These are phyloP conservation scores for Melieria omissa DNA, from an alignment of 2,888 invertebrate species.

Conservation along the genomic window DNA sequence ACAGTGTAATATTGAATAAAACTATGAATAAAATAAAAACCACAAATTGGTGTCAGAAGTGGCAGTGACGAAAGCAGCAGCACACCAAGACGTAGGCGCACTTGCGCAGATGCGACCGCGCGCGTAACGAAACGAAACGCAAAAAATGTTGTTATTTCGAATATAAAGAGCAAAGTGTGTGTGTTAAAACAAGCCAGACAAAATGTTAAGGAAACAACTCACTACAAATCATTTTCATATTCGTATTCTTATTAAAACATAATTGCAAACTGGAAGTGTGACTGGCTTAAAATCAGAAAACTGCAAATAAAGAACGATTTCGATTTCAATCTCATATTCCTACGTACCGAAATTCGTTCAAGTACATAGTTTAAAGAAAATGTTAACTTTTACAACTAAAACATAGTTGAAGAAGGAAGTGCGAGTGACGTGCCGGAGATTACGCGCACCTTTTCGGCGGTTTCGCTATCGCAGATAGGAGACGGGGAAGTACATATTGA, in stretches of 20 bases:
- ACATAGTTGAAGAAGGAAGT: conserved; percentile 60
- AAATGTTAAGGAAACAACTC: conserved; percentile 13
- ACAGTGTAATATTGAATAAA: no score
- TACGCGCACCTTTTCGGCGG: conserved; percentile 62
- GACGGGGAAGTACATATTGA: conserved; percentile 42
- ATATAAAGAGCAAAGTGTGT: conserved; percentile 15
- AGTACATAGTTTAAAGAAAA: not conserved
- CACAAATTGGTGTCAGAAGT: no score
- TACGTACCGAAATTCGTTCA: not conserved
- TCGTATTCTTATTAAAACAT: conserved; percentile 8
- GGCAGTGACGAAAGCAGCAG: no score
- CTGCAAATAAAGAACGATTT: not conserved
- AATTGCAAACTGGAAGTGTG: conserved; percentile 12
- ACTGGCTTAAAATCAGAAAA: conserved; percentile 9
- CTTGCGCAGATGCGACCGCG: no score
- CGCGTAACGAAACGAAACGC: no score
- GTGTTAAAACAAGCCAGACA: not conserved
- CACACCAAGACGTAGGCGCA: no score
- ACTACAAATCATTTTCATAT: conserved; percentile 26
- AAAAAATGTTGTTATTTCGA: no score
- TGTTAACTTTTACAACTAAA: conserved; percentile 2
- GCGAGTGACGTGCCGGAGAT: conserved; percentile 61
- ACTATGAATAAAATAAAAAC: no score
- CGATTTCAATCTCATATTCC: not conserved
- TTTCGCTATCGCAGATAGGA: conserved; percentile 64